Conservation (phyloP, 2,888 invertebrate species). For the Pherbina coryleti region DNA sequence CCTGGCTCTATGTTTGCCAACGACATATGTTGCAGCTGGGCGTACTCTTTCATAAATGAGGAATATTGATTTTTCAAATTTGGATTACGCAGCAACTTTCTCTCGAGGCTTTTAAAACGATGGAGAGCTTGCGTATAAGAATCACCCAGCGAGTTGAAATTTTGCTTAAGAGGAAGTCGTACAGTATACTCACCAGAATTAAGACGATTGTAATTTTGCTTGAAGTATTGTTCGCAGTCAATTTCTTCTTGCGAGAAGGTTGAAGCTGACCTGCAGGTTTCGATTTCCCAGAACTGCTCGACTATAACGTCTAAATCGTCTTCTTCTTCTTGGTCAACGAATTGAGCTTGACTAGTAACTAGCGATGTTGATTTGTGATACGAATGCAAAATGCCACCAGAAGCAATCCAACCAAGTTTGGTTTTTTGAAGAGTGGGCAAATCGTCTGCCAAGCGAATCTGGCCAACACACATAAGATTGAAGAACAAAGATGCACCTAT, state of each 20-base stretch:
- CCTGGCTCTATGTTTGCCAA: background rate
- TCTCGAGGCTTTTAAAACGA: too few relatives aligned
- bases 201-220: conserved; percentile 26
- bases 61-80: conserved; percentile 35
- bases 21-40: conserved; percentile 29
- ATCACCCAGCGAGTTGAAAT: conserved; percentile 34
- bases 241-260: conserved; percentile 8
- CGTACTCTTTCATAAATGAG: conserved; percentile 35
- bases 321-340: background rate
- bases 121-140: conserved; percentile 41
- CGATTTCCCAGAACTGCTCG: conserved; percentile 32
- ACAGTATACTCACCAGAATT: conserved; percentile 41
- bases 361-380: background rate
- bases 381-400: conserved; percentile 35
- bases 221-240: conserved; percentile 39
- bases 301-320: conserved; percentile 14
- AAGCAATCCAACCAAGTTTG: conserved; percentile 43
- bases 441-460: conserved; percentile 39
- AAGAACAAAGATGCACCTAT: conserved; percentile 47
- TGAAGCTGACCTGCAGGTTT: background rate
- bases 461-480: conserved; percentile 46
- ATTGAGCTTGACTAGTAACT: background rate
- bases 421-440: conserved; percentile 44
- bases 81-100: too few relatives aligned
- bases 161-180: conserved; percentile 35